Evolutionary conservation across 2,888 invertebrate genomes (phyloP).

Genomic region (Nasonia oneida): DNA sequence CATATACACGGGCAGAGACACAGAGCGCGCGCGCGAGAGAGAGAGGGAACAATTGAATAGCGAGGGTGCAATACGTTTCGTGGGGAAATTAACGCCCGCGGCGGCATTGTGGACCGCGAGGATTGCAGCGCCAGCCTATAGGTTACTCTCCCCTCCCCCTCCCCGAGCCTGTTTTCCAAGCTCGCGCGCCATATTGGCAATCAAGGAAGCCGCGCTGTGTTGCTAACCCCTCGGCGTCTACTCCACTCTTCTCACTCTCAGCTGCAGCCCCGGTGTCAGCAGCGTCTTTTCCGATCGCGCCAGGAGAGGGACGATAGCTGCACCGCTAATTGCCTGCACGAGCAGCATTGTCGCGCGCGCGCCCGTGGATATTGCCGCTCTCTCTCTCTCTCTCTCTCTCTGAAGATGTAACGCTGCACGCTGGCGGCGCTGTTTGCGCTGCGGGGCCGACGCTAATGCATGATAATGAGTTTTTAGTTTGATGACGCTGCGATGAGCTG

Average conservation of each 20-base stretch:
- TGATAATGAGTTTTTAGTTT: constrained; percentile 45
- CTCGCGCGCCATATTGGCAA: constrained; percentile 73
- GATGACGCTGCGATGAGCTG: background rate
- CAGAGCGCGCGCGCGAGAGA: constrained; percentile 48
- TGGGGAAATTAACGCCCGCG: constrained; percentile 77
- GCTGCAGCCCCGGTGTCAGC: background rate
- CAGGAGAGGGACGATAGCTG: background rate
- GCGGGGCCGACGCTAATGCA: constrained; percentile 21
- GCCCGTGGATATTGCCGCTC: background rate
- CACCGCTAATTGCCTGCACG: constrained; percentile 16
- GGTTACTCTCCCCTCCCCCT: constrained; percentile 13
- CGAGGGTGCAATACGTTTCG: constrained; percentile 76
- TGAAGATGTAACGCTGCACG: background rate
- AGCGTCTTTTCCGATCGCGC: background rate
- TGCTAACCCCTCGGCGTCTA: constrained; percentile 17
- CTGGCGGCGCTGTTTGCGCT: background rate
- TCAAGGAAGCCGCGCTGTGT: constrained; percentile 64
- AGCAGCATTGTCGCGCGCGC: background rate
- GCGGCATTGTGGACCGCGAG: constrained; percentile 72
- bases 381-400: too few species aligned
- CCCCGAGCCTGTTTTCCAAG: constrained; percentile 51
- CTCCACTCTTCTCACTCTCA: constrained; percentile 3
- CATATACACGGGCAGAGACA: background rate
- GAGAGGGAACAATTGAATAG: constrained; percentile 76
- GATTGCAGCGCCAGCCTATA: constrained; percentile 58